Conservation (phyloP, 2,888 invertebrate genomes). For the Atethmia centrago region DNA sequence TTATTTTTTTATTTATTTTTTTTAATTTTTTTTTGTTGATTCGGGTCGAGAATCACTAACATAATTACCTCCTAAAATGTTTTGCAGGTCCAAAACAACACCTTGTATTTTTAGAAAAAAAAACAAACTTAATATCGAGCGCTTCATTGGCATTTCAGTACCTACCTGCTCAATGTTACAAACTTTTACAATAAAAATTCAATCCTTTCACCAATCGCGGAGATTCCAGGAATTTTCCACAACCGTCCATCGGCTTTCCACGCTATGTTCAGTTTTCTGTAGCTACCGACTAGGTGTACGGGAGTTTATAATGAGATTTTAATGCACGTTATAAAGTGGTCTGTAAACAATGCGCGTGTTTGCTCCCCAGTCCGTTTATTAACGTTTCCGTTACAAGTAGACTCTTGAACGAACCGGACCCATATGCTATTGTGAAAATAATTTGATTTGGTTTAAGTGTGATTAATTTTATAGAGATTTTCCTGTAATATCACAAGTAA, state of each 20-base stretch:
- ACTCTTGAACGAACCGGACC: neutral
- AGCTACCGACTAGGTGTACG: neutral
- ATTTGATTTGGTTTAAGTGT: neutral
- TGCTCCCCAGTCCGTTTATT: neutral
- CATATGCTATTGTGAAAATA: neutral
- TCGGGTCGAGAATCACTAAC: too few species aligned
- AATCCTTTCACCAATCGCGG: neutral
- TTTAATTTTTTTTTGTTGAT: too few species aligned
- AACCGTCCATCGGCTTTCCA: too few species aligned
- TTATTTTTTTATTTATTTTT: too few species aligned
- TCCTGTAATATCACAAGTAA: neutral
- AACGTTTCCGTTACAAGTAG: conserved; percentile 28
- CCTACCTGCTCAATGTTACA: too few species aligned
- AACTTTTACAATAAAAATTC: neutral
- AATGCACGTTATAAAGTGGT: conserved; percentile 24
- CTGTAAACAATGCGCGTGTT: conserved; percentile 19
- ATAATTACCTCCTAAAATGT: too few species aligned
- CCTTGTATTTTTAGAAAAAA: too few species aligned
- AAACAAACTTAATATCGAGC: too few species aligned
- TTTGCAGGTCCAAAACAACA: too few species aligned
- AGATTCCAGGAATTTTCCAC: neutral
- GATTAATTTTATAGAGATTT: neutral
- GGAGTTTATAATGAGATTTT: conserved; percentile 14
- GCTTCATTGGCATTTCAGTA: neutral
- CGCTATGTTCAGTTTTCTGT: neutral